Conservation (phyloP, 2,888 invertebrate species). For the Busseola fusca region DNA sequence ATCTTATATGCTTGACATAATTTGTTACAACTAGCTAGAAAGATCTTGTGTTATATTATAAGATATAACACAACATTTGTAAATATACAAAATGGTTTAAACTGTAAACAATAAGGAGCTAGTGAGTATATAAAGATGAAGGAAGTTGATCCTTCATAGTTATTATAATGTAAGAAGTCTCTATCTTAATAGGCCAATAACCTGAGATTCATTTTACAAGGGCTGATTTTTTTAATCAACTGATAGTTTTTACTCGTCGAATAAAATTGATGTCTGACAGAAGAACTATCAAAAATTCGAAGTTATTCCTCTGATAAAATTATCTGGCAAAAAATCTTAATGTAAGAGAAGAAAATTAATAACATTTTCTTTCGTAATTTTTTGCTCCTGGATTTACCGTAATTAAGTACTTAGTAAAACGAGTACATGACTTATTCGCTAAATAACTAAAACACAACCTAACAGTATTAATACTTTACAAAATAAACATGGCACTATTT, state of each 20-base stretch:
- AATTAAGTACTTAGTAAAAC: constrained; percentile 52
- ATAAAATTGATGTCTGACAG: no score
- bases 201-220: constrained; percentile 29
- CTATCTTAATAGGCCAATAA: neutral
- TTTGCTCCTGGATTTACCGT: constrained; percentile 7
- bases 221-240: no score
- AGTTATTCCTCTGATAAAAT: no score
- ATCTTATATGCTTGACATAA: neutral
- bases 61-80: constrained; percentile 15
- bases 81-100: constrained; percentile 33
- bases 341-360: neutral
- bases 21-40: constrained; percentile 11
- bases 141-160: constrained; percentile 8
- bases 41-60: neutral
- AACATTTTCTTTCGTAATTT: neutral
- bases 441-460: constrained; percentile 57
- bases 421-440: constrained; percentile 46
- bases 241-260: no score
- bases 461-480: constrained; percentile 57
- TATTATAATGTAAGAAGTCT: neutral
- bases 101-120: constrained; percentile 9
- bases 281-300: no score
- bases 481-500: constrained; percentile 71
- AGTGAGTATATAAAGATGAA: neutral
- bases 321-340: no score